Evolutionary conservation across 30 jellyfish, hydroid and myxozoan species (phyloP), one percentile per base, ranked within the genome.

Genomic region (Cassiopea xamachana): DNA sequence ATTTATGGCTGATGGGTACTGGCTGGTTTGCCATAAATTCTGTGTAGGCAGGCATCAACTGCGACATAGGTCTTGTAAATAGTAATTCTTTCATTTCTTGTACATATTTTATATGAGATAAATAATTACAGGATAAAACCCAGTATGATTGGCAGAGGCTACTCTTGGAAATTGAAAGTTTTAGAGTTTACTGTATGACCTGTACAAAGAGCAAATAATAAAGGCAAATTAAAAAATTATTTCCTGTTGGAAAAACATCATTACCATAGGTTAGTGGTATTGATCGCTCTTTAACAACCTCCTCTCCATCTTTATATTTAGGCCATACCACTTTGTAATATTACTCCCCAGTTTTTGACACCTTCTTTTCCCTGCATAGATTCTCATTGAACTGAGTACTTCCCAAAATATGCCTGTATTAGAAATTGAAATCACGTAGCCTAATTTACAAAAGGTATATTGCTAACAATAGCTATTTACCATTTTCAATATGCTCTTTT

Each of bases 291-390:
- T 55, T 55, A 59, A 84, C 92, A 18, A 84, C 75, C 49, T 84
- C 92, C 61, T 84, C 92, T 17, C 85, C 92, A 84, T 68, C 64
- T 59, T 84, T 84, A 73, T 27, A 84, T 78, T 84, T 84, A 68
- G 92, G 85, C 60, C 74, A 85, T 50, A 58, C 72, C 75, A 85
- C 93, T 58, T 85, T 58, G 73, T 73, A 85, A 84, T 60, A 74
- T 13, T 12, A 59, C 43, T 55, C 67, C 4, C 93, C 93, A 73
- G 73, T 76, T 16, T 51, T 51, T n/a, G 85, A 45, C 79, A 19
- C 60, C 47, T 44, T 71, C 60, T 27, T 72, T 84, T 84, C 69
- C 58, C 92, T 70, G 12, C 48, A 77, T 19, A 84, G 58, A 70
- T 84, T 84, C 55, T 84, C 85, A 84, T 84, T 84, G 48, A 84